Evolutionary conservation across 2,888 invertebrate species (phyloP), one percentile per base, ranked within the genome.

Genomic region (Lissonota sp.): DNA sequence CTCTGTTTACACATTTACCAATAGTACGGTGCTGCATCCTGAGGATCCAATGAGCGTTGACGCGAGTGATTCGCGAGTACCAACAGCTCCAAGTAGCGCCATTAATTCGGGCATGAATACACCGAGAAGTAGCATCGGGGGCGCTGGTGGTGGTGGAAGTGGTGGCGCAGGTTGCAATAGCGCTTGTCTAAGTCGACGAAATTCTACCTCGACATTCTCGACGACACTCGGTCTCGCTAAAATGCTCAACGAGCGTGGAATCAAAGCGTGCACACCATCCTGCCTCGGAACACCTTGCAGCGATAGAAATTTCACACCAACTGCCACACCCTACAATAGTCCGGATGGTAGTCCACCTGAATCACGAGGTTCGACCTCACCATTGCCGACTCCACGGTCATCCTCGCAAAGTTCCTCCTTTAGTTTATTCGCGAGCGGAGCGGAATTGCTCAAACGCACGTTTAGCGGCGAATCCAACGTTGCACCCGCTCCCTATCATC

Each of bases 11-110:
- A 98, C 98, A 0, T 97, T 95, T 88, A 98, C 98, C 5, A 98
- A 97, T 90, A 97, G 98, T 90, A 97, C 96, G 80, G 97, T 98
- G 12, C 94, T 97, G 93, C 98, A 98, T 93, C 98, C 98, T 0
- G 97, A 97, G 91, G 98, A 98, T 92, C 96, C 96, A 75, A 96
- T 95, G 75, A 94, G 94, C 82, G 95, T 96, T 7, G 95, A 95
- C 53, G 93, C 94, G 57, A 95, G 94, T 85, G 94, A 94, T 53
- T 95, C 95, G 82, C 95, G 94, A 90, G 95, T 96, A 91, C 95
- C 94, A 89, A 97, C 95, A 84, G 95, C 90, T 87, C 86, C 94
- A 86, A 90, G 91, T 91, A 90, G 91, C 84, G 88, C 87, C 51
- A 83, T 91, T 72, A 87, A 92, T 85, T 89, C 93, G 51, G 89